Evolutionary conservation across 2,888 invertebrate genomes (phyloP), one percentile per base, ranked within the genome.

Genomic region (Cosmia trapezina): DNA sequence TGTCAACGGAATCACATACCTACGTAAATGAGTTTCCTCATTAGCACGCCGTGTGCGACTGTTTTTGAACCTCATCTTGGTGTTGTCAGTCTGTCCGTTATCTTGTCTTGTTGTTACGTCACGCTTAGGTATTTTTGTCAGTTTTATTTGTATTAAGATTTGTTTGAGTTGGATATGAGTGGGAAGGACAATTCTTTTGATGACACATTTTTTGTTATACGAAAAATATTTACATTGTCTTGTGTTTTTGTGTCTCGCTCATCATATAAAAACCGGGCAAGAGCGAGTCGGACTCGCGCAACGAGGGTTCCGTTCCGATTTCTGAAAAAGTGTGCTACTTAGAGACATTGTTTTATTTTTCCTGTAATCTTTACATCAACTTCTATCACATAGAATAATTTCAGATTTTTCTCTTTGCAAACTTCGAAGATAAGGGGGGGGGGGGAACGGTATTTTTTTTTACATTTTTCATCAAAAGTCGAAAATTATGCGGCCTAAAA

Each of bases 21-120:
- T 59, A 59, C 60, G 84, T 80, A 87, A 84, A 87, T 81, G 69
- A 69, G 83, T 81, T 85, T 90, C 90, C 90, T 90, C 86, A 89
- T 90, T 90, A 89, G 8, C 74, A 61, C 28, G 65, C 33, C 66
- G 56, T 62, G 69, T 65, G 70, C 59, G 49, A 62, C 70, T 51
- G 19, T 51, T 73, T 54, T 45, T 62, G 45, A 59, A 47, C 49
- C 17, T 57, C 59, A 66, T 62, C 47, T 67, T 64, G n/a, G 43
- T 73, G 67, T 67, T 57, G 57, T 70, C 54, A 47, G 54, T 47
- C 17, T 56, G 12, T 43, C 37, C 37, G 71, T 73, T 79, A 79
- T 79, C 72, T 73, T 65, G 56, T 33, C 1, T 12, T 33, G 14
- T 9, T 37, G 19, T 51, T 37, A 64, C 57, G 41, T 70, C 68